These are phyloP conservation scores for Trichacis sp. DNA, from an alignment of 2,888 invertebrate species.

Conservation along the genomic window DNA sequence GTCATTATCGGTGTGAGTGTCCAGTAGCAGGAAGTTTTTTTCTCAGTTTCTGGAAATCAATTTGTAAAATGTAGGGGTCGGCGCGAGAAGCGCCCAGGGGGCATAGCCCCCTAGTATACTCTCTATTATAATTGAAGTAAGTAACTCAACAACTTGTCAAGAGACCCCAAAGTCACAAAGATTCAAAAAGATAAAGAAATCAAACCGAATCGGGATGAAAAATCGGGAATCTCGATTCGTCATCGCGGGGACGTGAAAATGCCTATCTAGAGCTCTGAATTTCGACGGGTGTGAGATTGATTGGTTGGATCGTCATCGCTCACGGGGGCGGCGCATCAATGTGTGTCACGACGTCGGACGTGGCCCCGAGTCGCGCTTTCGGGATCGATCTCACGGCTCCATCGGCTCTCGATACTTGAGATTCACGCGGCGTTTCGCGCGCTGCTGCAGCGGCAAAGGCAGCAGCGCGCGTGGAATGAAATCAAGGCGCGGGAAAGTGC, in stretches of 20 bases:
- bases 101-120: too few relatives aligned
- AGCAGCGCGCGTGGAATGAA: slow-evolving; percentile 24
- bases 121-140: slow-evolving; percentile 50
- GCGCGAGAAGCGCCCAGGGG: background rate
- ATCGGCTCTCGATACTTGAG: slow-evolving; percentile 43
- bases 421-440: slow-evolving; percentile 50
- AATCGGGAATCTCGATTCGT: background rate
- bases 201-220: background rate
- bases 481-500: slow-evolving; percentile 19
- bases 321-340: slow-evolving; percentile 21
- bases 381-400: slow-evolving; percentile 40
- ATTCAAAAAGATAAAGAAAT: slow-evolving; percentile 3
- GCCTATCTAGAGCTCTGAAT: background rate
- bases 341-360: slow-evolving; percentile 31
- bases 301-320: slow-evolving; percentile 20
- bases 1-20: too few relatives aligned
- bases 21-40: too few relatives aligned
- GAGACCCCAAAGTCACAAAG: slow-evolving; percentile 24
- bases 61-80: background rate
- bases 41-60: too few relatives aligned
- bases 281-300: background rate
- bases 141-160: slow-evolving; percentile 50
- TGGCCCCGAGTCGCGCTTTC: slow-evolving; percentile 18
- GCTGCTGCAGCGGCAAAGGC: slow-evolving; percentile 38
- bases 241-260: background rate